A percentile compares a stretch with the other conserved stretches of the same genome.
These are phyloP conservation scores for Pyrrhopygopsis socrates DNA, from an alignment of 2,888 invertebrate species.

Conservation along the genomic window DNA sequence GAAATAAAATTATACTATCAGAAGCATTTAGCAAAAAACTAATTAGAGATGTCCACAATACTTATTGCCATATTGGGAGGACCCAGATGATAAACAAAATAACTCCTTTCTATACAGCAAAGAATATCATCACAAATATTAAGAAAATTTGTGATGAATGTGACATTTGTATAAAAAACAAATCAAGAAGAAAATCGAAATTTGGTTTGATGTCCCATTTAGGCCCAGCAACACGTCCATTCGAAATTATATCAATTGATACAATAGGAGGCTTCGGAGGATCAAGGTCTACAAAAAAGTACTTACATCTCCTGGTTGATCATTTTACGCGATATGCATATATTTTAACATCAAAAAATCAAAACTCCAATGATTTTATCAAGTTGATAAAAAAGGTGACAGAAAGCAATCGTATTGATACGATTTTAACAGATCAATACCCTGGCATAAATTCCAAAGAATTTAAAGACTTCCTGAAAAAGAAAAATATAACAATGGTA, in stretches of 20 bases:
- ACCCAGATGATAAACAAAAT: conserved; percentile 67
- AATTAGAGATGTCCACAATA: conserved; percentile 56
- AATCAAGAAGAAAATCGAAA: conserved; percentile 70
- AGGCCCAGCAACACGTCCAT: conserved; percentile 76
- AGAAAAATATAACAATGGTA: conserved; percentile 77
- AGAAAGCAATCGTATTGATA: neutral
- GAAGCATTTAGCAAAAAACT: conserved; percentile 61
- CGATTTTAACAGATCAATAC: conserved; percentile 68
- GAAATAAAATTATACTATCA: conserved; percentile 61
- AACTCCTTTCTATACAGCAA: conserved; percentile 59
- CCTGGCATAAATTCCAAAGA: conserved; percentile 72
- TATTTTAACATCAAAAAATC: conserved; percentile 55
- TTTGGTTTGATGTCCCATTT: conserved; percentile 82
- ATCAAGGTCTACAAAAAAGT: conserved; percentile 82
- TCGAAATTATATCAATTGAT: conserved; percentile 77
- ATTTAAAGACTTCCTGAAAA: conserved; percentile 50
- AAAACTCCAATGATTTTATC: conserved; percentile 20
- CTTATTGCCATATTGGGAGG: conserved; percentile 66
- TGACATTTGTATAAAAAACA: conserved; percentile 78
- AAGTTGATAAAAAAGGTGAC: conserved; percentile 54
- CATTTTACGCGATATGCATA: conserved; percentile 76
- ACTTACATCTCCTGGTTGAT: conserved; percentile 78
- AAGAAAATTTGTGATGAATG: conserved; percentile 64
- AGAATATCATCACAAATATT: conserved; percentile 64
- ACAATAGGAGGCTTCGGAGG: conserved; percentile 84